Base-by-base conservation (phyloP, 2,888 invertebrate species). In the Petrolisthes manimaculis region DNA sequence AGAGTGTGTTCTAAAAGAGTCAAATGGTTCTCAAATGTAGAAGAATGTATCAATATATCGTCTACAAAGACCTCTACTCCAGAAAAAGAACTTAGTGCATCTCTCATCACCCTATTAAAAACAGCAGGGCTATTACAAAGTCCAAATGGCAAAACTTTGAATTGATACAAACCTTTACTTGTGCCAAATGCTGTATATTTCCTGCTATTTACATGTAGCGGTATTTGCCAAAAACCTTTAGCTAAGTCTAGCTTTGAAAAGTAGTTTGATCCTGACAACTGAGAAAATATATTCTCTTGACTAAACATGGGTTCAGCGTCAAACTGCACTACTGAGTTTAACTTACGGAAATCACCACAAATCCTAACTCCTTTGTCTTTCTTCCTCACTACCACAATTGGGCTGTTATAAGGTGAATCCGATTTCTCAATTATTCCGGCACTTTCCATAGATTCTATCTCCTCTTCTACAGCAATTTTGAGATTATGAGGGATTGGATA, bases 61-160 rank as follows among this genome's bases (percentile, higher is more conserved):
- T 83, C 83, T 21, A 83, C 55, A 24, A 83, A 83, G 1, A 21
- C 21, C 8, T 83, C 83, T 6, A 75, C 55, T 9, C 83, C 83
- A 54, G 51, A 1, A 14, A 74, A 5, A 21, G 1, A 3, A 12
- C 51, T 3, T 54, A 83, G 37, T 21, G 54, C 71, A 12, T 83
- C 18, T 18, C 74, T 37, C 83, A 83, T 83, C 1, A n/a, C n/a
- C n/a, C n/a, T n/a, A n/a, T n/a, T n/a, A n/a, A n/a, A n/a, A n/a
- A n/a, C n/a, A n/a, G n/a, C 83, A 9, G 82, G 67, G 37, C 24
- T 18, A n/a, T 82, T 82, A n/a, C 54, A 24, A 12, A 82, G 14
- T 12, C 82, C 82, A n/a, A 82, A 82, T 0, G 67, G 82, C 6
- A 82, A 21, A 2, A 82, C 82, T 9, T 24, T 82, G 69, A 37